Base-by-base conservation (phyloP, 1,140 invertebrate species). In the Heliconius melpomene region DNA sequence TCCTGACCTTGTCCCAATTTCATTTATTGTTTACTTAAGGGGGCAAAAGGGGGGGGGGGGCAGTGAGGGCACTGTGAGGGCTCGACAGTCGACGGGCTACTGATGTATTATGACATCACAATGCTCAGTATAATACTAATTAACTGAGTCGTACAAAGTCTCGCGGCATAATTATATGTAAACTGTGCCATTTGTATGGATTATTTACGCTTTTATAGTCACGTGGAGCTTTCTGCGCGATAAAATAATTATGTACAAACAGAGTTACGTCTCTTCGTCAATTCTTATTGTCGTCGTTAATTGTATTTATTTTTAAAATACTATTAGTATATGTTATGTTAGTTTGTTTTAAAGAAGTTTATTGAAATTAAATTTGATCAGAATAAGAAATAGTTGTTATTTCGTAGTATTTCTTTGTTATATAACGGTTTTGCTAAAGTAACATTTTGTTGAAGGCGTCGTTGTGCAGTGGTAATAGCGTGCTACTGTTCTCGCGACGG, bases 201-300 rank as follows among this genome's bases (percentile, higher is more conserved):
- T 72, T 38, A 72, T 72, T 72, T 36, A 72, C 18, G 20, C 71
- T 72, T 72, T 72, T 72, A 16, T 72, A 72, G 71, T 72, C 71
- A 72, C 71, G 20, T 23, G 9, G 71, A 40, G 71, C 32, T 72
- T 72, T 40, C n/a, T 40, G 36, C 20, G 20, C 29, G 36, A 72
- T 72, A 36, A 72, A 72, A 72, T 40, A 40, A 38, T 40, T 72
- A 11, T 18, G 26, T 66, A 7, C 29, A 29, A 66, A 66, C 5
- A 16, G 13, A 6, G 7, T 18, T 66, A 66, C 60, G 13, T 66
- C 13, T 29, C 18, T 52, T 52, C n/a, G n/a, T 52, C 18, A 52
- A 52, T 52, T 52, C 50, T 52, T 52, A 7, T 52, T 52, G 0
- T 52, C 2, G 7, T 20, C 50, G 7, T 20, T 52, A 20, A 20